Evolutionary conservation across 2,797 vertebrate species (phyloP), one percentile per base, ranked within the genome.

Genomic region (Euphonia xanthogaster): DNA sequence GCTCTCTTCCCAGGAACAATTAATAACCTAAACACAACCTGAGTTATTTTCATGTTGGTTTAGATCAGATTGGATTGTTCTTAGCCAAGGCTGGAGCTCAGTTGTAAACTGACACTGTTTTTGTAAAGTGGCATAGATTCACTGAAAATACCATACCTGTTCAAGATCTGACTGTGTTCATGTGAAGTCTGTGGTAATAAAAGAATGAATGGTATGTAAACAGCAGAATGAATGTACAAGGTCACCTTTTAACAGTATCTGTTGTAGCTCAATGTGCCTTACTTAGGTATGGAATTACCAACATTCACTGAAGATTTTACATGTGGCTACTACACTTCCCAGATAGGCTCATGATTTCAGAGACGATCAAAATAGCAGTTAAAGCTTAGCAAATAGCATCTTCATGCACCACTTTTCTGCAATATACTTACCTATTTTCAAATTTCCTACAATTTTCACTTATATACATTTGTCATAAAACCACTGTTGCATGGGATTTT

Each of bases 121-220:
- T 75, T 85, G 74, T 87, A 71, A 86, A 86, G 28, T 42, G 45
- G 12, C 57, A 44, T 10, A 68, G 47, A 31, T 74, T 93, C 73
- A 72, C 62, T 65, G 65, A 57, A 91, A 91, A 89, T 39, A 44
- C 42, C 1, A 0, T 82, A 95, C 88, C 86, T 87, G 84, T 79
- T 83, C 72, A 86, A 80, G 75, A 87, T 77, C 37, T 54, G 68
- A 47, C 51, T 58, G 33, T 45, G 60, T 31, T 76, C 61, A 68
- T n/a, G 37, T 82, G 35, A 91, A 79, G 51, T 71, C 71, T 79
- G 84, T 58, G 72, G 72, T 35, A 85, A 40, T 44, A 94, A 74
- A 93, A 77, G 86, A 96, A 94, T 78, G 81, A 87, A 61, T 51
- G 90, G 91, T 91, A 94, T 92, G 92, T 80, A 89, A 97, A 89